Conservation (phyloP, 2,113 vertebrate species). For the Paradisaea rubra region DNA sequence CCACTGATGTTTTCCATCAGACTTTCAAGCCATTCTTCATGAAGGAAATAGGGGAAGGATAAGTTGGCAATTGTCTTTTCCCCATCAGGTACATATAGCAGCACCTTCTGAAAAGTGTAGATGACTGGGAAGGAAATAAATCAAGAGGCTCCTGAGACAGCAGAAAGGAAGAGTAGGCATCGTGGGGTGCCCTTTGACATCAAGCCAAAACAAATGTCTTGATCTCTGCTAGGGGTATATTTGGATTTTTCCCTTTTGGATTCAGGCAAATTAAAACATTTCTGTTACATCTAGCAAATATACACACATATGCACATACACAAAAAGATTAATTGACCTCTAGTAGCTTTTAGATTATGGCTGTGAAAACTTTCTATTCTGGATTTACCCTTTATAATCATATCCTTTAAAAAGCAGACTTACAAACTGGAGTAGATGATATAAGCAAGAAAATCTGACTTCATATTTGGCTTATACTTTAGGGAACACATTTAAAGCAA, state of each 20-base stretch:
- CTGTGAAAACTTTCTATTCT: neutral
- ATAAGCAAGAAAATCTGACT: neutral
- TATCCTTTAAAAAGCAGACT: neutral
- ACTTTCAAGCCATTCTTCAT: neutral
- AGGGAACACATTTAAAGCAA: neutral
- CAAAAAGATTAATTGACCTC: neutral
- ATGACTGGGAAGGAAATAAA: neutral
- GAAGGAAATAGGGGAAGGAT: neutral
- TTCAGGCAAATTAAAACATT: neutral
- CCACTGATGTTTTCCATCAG: neutral
- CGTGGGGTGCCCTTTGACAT: neutral
- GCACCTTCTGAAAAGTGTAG: neutral
- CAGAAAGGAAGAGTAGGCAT: neutral
- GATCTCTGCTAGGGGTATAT: neutral
- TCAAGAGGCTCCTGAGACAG: neutral
- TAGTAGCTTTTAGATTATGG: neutral
- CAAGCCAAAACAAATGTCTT: neutral
- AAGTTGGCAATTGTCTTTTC: neutral
- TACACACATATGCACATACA: fast-evolving
- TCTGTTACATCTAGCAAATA: neutral
- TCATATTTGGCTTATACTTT: neutral
- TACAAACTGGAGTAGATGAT: neutral
- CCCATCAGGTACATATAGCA: neutral
- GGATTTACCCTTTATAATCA: neutral
- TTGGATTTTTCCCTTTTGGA: neutral